phyloP scores from a whole-genome alignment of 2,888 invertebrate species.

The Hirtodrosophila confusa region DNA sequence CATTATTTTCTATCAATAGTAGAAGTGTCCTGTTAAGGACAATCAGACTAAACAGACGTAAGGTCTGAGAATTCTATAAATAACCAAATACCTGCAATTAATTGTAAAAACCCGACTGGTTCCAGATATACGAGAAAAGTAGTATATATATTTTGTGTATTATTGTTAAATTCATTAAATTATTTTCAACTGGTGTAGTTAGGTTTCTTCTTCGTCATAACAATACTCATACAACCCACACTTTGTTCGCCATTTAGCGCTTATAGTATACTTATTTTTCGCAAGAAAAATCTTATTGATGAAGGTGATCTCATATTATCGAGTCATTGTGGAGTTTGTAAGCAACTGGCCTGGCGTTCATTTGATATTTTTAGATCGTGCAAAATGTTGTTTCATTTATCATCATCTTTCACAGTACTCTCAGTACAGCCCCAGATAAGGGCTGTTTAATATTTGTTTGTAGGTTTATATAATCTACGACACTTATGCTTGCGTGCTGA shows the following conservation, averaged over 20 bases:
- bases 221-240: no score
- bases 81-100: no score
- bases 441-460: neutral
- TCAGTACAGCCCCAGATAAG: neutral
- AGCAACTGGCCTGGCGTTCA: conserved; percentile 22
- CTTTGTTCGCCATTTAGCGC: no score
- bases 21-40: no score
- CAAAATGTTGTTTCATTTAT: conserved; percentile 19
- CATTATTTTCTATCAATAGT: no score
- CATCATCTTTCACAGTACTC: conserved; percentile 10
- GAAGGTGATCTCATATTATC: conserved; percentile 47
- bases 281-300: conserved; percentile 7
- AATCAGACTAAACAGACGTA: no score
- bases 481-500: conserved; percentile 11
- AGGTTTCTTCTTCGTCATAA: no score
- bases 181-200: no score
- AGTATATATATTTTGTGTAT: no score
- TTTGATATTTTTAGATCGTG: conserved; percentile 50
- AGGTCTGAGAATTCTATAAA: no score
- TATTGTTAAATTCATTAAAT: neutral
- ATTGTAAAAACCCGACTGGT: no score
- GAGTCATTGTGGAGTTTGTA: conserved; percentile 26
- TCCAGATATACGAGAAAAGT: no score
- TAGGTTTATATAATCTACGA: conserved; percentile 6
- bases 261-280: conserved; percentile 8